Evolutionary conservation across 2,797 vertebrate genomes (phyloP).

Genomic region (Holocentrus rufus): DNA sequence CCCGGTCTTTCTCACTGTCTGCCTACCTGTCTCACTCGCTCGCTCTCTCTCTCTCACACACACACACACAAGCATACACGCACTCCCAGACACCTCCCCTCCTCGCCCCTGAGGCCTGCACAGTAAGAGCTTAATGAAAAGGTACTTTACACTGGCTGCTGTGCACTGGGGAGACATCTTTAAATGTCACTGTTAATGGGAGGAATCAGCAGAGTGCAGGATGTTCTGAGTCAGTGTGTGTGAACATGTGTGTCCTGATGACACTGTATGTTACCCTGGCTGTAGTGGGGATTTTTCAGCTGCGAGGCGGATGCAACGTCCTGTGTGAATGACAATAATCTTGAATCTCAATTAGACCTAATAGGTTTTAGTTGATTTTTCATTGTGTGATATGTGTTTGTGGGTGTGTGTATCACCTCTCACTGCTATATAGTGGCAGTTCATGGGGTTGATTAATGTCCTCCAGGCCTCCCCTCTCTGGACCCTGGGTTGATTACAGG

Average conservation of each 20-base stretch:
- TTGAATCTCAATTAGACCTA: constrained; percentile 2
- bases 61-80: constrained; percentile 23
- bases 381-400: neutral
- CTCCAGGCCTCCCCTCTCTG: constrained; percentile 34
- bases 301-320: too few relatives aligned
- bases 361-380: constrained; percentile 46
- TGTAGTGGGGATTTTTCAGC: neutral
- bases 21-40: constrained; percentile 3
- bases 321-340: too few relatives aligned
- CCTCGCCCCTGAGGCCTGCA: constrained; percentile 64
- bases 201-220: constrained; percentile 65
- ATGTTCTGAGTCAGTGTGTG: constrained; percentile 45
- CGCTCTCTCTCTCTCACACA: constrained; percentile 26
- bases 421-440: constrained; percentile 33
- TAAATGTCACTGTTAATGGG: constrained; percentile 78
- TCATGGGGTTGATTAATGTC: constrained; percentile 65
- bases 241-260: constrained; percentile 54
- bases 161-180: constrained; percentile 70
- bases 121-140: constrained; percentile 79
- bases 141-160: constrained; percentile 71
- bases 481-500: constrained; percentile 71
- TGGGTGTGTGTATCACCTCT: constrained; percentile 19
- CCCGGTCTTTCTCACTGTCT: neutral
- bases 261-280: constrained; percentile 38
- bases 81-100: constrained; percentile 47